These are phyloP conservation scores for Latrodectus elegans DNA, from an alignment of 2,888 invertebrate genomes.

Conservation along the genomic window DNA sequence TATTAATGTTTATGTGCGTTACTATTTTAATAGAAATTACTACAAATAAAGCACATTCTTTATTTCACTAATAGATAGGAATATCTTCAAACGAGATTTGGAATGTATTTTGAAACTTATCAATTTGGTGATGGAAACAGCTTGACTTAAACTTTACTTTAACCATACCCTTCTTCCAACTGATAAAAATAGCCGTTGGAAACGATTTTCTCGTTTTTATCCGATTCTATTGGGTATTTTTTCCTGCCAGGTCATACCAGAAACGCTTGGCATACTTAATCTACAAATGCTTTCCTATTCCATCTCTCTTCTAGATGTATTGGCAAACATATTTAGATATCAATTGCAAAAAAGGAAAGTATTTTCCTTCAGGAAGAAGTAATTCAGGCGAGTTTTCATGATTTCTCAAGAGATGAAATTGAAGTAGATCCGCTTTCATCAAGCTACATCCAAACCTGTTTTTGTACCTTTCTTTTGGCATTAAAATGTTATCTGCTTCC, in stretches of 20 bases:
- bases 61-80: too few relatives aligned
- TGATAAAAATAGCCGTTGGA: slow-evolving; percentile 10
- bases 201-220: slow-evolving; percentile 12
- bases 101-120: not conserved
- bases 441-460: not conserved
- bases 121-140: slow-evolving; percentile 40
- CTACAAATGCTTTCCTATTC: slow-evolving; percentile 19
- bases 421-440: not conserved
- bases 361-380: slow-evolving; percentile 1
- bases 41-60: too few relatives aligned
- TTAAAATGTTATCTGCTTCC: not conserved
- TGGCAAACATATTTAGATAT: slow-evolving; percentile 26
- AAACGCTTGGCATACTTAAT: slow-evolving; percentile 27
- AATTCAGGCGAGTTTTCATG: not conserved
- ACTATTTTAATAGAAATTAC: too few relatives aligned
- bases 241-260: not conserved
- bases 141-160: slow-evolving; percentile 37
- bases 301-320: not conserved
- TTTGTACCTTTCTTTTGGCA: not conserved
- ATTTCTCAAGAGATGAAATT: not conserved
- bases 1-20: too few relatives aligned
- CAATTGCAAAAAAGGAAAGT: slow-evolving; percentile 13
- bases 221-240: slow-evolving; percentile 4
- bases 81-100: slow-evolving; percentile 22
- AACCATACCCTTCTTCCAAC: slow-evolving; percentile 9